A percentile compares a stretch with the other conserved stretches of the same genome.
Conservation (phyloP, 2,888 invertebrate genomes). For the Drosophila ezoana region DNA sequence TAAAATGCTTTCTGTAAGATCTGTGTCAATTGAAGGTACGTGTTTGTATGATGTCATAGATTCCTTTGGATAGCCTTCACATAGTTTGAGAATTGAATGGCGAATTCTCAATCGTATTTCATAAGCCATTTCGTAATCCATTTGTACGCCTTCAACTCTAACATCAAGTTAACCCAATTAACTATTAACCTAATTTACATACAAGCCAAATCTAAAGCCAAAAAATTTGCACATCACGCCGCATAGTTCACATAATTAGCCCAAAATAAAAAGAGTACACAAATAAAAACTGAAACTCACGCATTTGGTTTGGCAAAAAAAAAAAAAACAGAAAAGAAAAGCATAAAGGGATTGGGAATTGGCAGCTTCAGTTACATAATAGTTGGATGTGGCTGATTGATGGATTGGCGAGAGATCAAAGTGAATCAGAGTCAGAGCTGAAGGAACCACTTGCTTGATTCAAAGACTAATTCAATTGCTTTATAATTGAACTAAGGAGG, state of each 20-base stretch:
- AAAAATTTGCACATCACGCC: slow-evolving; percentile 65
- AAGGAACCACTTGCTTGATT: slow-evolving; percentile 43
- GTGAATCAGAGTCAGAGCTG: slow-evolving; percentile 12
- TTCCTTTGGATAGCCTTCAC: no score
- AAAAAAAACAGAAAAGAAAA: slow-evolving; percentile 1
- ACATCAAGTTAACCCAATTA: slow-evolving; percentile 61
- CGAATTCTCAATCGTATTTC: not conserved
- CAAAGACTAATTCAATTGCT: slow-evolving; percentile 74
- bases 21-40: not conserved
- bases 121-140: slow-evolving; percentile 21
- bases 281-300: slow-evolving; percentile 51
- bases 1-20: not conserved
- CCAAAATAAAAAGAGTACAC: slow-evolving; percentile 14
- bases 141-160: not conserved
- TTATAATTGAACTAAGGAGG: slow-evolving; percentile 77
- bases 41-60: no score
- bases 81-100: no score
- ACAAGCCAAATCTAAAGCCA: slow-evolving; percentile 11
- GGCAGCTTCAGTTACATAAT: slow-evolving; percentile 67
- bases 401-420: slow-evolving; percentile 58
- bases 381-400: slow-evolving; percentile 65
- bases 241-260: slow-evolving; percentile 66
- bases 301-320: slow-evolving; percentile 56
- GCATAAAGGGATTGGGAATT: slow-evolving; percentile 54
- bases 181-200: slow-evolving; percentile 69